A percentile compares a stretch with the other conserved stretches of the same genome.
Conservation (phyloP, 1,140 invertebrate genomes). For the Drosophila ogumai region DNA sequence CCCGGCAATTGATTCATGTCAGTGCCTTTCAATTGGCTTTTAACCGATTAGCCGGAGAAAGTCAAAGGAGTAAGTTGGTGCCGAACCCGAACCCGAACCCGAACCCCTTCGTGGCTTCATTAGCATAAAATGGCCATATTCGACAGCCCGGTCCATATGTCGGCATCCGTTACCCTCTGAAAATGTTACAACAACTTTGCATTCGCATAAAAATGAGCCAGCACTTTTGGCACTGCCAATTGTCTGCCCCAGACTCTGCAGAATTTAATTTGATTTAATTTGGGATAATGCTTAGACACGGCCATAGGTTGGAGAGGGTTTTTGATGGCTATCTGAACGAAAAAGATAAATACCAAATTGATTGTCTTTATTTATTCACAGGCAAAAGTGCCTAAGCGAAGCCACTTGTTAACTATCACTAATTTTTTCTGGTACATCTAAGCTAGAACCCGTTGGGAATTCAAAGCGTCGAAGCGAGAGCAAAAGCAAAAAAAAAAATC, state of each 20-base stretch:
- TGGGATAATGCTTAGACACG: not conserved
- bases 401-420: too few species aligned
- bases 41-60: constrained; percentile 66
- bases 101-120: constrained; percentile 28
- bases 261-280: constrained; percentile 11
- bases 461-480: too few species aligned
- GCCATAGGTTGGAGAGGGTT: not conserved
- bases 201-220: constrained; percentile 34
- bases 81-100: not conserved
- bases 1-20: constrained; percentile 75
- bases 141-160: constrained; percentile 56
- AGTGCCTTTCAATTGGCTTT: constrained; percentile 79
- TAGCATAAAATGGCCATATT: constrained; percentile 76
- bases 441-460: too few species aligned
- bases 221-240: constrained; percentile 15
- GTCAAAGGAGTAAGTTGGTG: constrained; percentile 10
- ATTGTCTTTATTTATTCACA: not conserved
- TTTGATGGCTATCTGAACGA: not conserved
- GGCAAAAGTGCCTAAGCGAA: not conserved
- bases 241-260: not conserved
- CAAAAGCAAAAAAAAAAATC: too few species aligned
- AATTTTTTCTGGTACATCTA: too few species aligned
- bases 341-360: not conserved
- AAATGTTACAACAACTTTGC: constrained; percentile 10
- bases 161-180: not conserved